Evolutionary conservation across 2,113 vertebrate species (phyloP).

Genomic region (Astur gentilis): DNA sequence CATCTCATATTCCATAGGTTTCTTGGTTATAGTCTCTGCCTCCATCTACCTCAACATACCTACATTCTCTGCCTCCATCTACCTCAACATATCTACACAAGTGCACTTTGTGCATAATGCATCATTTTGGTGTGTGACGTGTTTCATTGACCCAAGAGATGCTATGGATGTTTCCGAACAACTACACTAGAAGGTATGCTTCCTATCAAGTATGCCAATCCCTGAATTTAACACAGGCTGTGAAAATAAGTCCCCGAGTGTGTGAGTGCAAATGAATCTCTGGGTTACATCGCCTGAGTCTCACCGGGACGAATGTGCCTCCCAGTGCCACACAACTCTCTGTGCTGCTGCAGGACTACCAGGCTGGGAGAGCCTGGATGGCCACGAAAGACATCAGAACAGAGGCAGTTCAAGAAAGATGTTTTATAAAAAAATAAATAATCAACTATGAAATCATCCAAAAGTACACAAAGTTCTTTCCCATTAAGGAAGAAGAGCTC

Average conservation of each 20-base stretch:
- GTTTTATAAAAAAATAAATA: background rate
- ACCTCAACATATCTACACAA: background rate
- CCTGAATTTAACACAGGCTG: background rate
- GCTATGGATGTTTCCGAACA: background rate
- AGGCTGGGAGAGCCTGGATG: background rate
- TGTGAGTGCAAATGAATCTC: background rate
- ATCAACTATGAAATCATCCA: background rate
- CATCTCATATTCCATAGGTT: background rate
- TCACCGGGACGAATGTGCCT: background rate
- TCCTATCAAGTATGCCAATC: background rate
- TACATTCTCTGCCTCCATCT: background rate
- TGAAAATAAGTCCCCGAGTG: background rate
- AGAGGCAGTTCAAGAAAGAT: background rate
- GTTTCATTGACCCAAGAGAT: background rate
- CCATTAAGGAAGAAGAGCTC: background rate
- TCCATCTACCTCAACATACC: background rate
- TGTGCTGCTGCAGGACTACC: background rate
- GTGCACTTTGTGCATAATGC: background rate
- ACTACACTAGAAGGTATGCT: background rate
- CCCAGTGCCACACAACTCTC: background rate
- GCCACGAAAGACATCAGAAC: background rate
- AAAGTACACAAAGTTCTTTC: background rate
- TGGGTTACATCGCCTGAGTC: background rate
- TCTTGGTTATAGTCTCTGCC: background rate
- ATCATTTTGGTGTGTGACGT: background rate